A percentile compares a stretch with the other conserved stretches of the same genome.
These are phyloP conservation scores for Drosophila quadrilineata DNA, from an alignment of 1,140 invertebrate genomes.

Conservation along the genomic window DNA sequence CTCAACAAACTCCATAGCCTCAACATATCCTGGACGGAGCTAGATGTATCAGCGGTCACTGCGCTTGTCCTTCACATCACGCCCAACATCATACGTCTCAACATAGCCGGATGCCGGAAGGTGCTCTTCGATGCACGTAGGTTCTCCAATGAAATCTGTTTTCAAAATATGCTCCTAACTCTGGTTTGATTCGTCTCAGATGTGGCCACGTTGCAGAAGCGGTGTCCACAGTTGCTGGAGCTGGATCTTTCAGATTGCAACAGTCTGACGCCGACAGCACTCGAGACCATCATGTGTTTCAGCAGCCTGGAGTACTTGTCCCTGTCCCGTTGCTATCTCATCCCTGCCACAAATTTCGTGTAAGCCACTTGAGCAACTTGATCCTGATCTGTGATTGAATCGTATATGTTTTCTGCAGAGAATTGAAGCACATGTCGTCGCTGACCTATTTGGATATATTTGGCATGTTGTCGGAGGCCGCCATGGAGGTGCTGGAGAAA, in stretches of 20 bases:
- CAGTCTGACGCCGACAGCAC: slow-evolving; percentile 84
- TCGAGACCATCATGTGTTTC: slow-evolving; percentile 85
- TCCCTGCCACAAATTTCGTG: slow-evolving; percentile 85
- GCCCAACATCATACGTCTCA: slow-evolving; percentile 86
- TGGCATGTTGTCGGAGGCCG: slow-evolving; percentile 86
- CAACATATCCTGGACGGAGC: slow-evolving; percentile 91
- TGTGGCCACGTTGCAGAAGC: slow-evolving; percentile 84
- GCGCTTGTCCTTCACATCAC: slow-evolving; percentile 86
- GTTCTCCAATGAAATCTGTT: slow-evolving; percentile 24
- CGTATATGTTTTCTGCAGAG: slow-evolving; percentile 80
- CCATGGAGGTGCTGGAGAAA: slow-evolving; percentile 83
- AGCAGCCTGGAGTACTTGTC: slow-evolving; percentile 90
- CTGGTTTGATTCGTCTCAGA: slow-evolving; percentile 82
- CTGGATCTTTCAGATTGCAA: slow-evolving; percentile 93
- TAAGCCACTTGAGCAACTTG: slow-evolving; percentile 80
- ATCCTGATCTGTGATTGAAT: background rate
- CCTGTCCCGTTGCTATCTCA: slow-evolving; percentile 91
- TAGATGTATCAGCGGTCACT: slow-evolving; percentile 84
- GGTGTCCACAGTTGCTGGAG: slow-evolving; percentile 89
- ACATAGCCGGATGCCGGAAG: slow-evolving; percentile 90
- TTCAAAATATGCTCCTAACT: background rate
- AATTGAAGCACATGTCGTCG: slow-evolving; percentile 82
- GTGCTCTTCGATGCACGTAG: slow-evolving; percentile 89
- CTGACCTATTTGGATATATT: slow-evolving; percentile 89
- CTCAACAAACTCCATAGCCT: slow-evolving; percentile 86